A percentile compares a stretch with the other conserved stretches of the same genome.
phyloP scores from a whole-genome alignment of 2,888 invertebrate genomes.

The Dugesia japonica region DNA sequence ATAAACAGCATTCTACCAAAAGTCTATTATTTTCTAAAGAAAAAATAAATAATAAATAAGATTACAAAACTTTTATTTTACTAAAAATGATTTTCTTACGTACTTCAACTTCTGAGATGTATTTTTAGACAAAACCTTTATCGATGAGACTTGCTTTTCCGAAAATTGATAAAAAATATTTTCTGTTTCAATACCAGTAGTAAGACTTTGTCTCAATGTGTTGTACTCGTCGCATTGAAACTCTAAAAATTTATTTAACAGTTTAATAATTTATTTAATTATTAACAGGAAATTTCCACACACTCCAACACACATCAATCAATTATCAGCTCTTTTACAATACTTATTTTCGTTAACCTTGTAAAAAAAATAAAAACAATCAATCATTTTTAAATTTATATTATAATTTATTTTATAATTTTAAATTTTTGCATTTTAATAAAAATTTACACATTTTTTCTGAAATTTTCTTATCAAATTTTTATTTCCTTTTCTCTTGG shows the following conservation, averaged over 20 bases:
- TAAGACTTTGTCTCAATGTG: slow-evolving; percentile 1
- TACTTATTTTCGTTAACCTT: neutral
- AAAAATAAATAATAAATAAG: no score
- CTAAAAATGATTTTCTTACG: no score
- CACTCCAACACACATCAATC: neutral
- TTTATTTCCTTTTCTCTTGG: no score
- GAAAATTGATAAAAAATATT: slow-evolving; percentile 12
- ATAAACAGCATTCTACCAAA: no score
- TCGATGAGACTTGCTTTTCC: slow-evolving; percentile 3
- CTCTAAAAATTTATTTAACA: neutral
- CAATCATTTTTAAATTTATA: no score
- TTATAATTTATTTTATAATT: no score
- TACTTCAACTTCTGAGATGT: neutral
- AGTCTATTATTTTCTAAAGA: no score
- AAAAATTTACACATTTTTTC: no score
- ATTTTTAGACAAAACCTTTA: neutral
- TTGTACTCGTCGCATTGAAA: neutral
- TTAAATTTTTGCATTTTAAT: no score
- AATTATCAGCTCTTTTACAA: neutral
- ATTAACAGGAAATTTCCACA: neutral
- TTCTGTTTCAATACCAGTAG: neutral
- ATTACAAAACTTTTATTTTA: no score
- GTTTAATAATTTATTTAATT: neutral
- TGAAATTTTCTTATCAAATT: no score
- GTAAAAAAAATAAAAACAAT: neutral